Evolutionary conservation across 2,888 invertebrate genomes (phyloP).

Genomic region (Monopis laevigella): DNA sequence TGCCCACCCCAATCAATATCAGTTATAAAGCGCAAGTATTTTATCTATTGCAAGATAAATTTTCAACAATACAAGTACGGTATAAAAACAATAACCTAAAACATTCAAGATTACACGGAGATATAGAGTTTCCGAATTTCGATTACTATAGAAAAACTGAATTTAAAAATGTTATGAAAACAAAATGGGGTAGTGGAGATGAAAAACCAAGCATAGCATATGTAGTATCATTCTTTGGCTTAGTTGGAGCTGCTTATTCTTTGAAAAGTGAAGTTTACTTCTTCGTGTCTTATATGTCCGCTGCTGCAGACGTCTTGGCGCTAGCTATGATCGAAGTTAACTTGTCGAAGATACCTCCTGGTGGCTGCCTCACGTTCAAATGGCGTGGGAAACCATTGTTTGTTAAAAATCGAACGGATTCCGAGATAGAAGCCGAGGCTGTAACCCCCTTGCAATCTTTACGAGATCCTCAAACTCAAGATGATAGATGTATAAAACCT

Average conservation of each 20-base stretch:
- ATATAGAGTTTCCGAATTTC: constrained; percentile 41
- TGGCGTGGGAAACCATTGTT: constrained; percentile 89
- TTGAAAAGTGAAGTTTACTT: constrained; percentile 69
- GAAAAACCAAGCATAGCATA: constrained; percentile 56
- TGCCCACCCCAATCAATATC: too few relatives aligned
- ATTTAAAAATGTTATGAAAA: constrained; percentile 37
- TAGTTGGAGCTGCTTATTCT: constrained; percentile 67
- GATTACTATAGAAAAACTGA: constrained; percentile 42
- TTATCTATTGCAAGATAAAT: too few relatives aligned
- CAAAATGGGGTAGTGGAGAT: constrained; percentile 39
- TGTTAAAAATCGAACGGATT: constrained; percentile 72
- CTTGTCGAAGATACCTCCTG: constrained; percentile 73
- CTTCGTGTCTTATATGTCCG: constrained; percentile 66
- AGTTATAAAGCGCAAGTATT: too few relatives aligned
- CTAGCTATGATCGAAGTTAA: constrained; percentile 81
- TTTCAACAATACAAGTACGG: constrained; percentile 51
- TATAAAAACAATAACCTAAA: constrained; percentile 23
- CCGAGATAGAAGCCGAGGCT: constrained; percentile 71
- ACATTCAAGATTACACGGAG: constrained; percentile 44
- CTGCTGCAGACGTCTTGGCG: constrained; percentile 80
- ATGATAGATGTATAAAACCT: constrained; percentile 70
- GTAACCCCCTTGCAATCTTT: constrained; percentile 69
- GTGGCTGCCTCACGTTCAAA: constrained; percentile 72
- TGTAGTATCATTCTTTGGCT: constrained; percentile 57
- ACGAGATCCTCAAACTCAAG: constrained; percentile 76